Base-by-base conservation (phyloP, 2,797 vertebrate species). In the Aotus griseimembra region DNA sequence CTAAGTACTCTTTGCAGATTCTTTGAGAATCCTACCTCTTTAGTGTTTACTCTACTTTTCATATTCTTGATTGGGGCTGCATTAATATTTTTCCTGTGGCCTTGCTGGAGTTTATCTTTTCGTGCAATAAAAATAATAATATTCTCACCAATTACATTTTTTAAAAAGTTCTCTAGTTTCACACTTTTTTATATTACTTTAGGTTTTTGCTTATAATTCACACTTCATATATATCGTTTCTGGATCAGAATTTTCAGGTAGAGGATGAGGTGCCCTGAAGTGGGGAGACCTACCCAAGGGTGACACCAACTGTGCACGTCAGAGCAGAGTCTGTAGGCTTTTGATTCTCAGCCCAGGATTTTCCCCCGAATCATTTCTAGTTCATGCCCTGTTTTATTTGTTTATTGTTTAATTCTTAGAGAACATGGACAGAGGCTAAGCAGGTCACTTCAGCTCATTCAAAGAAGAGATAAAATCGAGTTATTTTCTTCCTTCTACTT, bases 371-470 rank as follows among this genome's bases (percentile, higher is more conserved):
- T 73, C 5, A 52, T 61, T 57, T 94, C 30, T 39, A 44, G 2
- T 91, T 91, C 46, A 33, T 3, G 46, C 4, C 24, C 8, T 75
- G 17, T 46, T 88, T 55, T 64, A 26, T 80, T 76, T 33, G 24
- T 70, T n/a, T 46, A 39, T 14, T 1, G 75, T 93, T 70, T 76
- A 30, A 77, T 84, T 87, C 5, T 50, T 44, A 6, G 22, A 94
- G 10, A 44, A 1, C 26, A 86, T 28, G 33, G 41, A 50, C 44
- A 88, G 86, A 91, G 39, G 39, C 48, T 75, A 61, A 79, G 58
- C 92, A 79, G n/a, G 90, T 85, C 84, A 90, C 75, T 94, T 44
- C 36, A 41, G 10, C 28, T 19, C 91, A 73, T 84, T 94, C 64
- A 90, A 94, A 96, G 41, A 94, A 50, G 26, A 76, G 26, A 83